A percentile compares a stretch with the other conserved stretches of the same genome.
These are phyloP conservation scores for Cremastinae sp. DNA, from an alignment of 2,888 invertebrate genomes.

Conservation along the genomic window DNA sequence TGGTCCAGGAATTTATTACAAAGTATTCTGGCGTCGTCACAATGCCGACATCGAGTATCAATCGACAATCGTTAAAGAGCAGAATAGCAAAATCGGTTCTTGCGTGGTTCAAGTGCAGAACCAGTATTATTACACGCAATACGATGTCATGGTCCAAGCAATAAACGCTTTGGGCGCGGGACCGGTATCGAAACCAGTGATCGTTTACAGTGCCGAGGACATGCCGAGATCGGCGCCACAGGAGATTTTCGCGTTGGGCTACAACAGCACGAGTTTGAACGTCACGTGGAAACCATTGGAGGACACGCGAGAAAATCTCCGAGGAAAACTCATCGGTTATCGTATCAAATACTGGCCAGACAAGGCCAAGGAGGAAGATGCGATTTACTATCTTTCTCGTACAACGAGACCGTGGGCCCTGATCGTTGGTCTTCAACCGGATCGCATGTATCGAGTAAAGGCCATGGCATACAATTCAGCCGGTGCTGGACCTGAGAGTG, in stretches of 20 bases:
- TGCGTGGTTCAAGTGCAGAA: constrained; percentile 89
- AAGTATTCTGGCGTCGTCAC: constrained; percentile 91
- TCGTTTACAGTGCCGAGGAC: constrained; percentile 93
- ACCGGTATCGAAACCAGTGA: constrained; percentile 88
- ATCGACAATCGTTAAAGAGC: constrained; percentile 85
- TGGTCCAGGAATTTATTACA: constrained; percentile 94
- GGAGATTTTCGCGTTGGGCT: constrained; percentile 88
- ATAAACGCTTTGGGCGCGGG: constrained; percentile 91
- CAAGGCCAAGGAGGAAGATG: constrained; percentile 87
- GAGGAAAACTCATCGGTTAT: constrained; percentile 95
- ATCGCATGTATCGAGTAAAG: constrained; percentile 96
- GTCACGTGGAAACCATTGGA: constrained; percentile 95
- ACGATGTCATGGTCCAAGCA: constrained; percentile 92
- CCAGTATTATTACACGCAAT: constrained; percentile 90
- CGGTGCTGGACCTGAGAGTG: constrained; percentile 97
- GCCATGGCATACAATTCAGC: constrained; percentile 98
- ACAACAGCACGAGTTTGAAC: constrained; percentile 95
- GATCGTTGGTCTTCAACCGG: constrained; percentile 95
- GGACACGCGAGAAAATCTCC: constrained; percentile 89
- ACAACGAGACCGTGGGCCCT: constrained; percentile 92
- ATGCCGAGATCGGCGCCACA: constrained; percentile 95
- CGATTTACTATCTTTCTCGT: constrained; percentile 92
- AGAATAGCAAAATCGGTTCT: constrained; percentile 88
- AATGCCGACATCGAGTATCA: constrained; percentile 89
- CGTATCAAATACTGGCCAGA: constrained; percentile 96